Evolutionary conservation across 2,888 invertebrate genomes (phyloP), one percentile per base, ranked within the genome.

Genomic region (Deilephila porcellus): DNA sequence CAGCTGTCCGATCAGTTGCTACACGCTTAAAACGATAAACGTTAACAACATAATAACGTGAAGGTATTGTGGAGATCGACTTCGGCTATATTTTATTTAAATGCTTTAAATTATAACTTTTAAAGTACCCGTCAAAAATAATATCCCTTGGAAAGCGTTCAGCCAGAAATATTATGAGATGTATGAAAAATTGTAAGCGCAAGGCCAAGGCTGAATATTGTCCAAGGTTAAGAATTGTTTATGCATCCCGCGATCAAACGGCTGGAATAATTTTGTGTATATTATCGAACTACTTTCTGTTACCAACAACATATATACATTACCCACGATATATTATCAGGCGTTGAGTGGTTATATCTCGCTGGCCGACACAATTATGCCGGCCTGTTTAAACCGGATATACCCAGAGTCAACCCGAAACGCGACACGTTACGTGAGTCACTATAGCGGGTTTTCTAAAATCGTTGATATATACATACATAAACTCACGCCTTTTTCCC

Each of bases 141-240:
- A 60, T 71, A 53, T 32, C 19, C 29, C 8, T 56, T 70, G 37
- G 2, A 11, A n/a, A 60, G 34, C 34, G 20, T 60, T 37, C 34
- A 59, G 20, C 20, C 59, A n/a, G 20, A 25, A 63, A 29, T 60
- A 60, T 34, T 52, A 34, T 32, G 7, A 64, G 56, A 29, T 32
- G 59, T 25, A 64, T 72, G 59, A 45, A 76, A 73, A 78, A 77
- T 72, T 77, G 72, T 78, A 76, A 75, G 74, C 73, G 79, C 80
- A 85, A 87, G 85, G 86, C 84, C 87, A 86, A 86, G 86, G 87
- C 76, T 81, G 76, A 75, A 79, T 76, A 76, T 76, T 79, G 81
- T 81, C 75, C 79, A 77, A 80, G 79, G 78, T 78, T 79, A 77
- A 34, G 71, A 71, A 76, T 77, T 79, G 79, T 78, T 78, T 80